Percentiles rank a stretch among this genome's conserved stretches.
These are phyloP conservation scores for Escarpia spicata DNA, from an alignment of 2,888 invertebrate species.

Conservation along the genomic window DNA sequence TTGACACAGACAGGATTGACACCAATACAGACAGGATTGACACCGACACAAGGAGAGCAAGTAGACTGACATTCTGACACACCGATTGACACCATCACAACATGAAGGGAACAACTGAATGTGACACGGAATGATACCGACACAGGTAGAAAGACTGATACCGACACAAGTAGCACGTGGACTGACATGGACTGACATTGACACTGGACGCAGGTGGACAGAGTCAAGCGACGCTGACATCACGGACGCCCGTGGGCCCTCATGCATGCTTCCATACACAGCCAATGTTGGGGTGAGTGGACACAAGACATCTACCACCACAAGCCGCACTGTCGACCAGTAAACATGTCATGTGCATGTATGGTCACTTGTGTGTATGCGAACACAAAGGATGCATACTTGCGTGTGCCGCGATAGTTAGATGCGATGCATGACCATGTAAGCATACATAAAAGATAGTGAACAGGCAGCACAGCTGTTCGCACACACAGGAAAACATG, in stretches of 20 bases:
- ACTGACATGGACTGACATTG: not conserved
- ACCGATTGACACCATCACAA: too few species aligned
- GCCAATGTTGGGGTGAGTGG: not conserved
- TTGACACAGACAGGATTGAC: too few species aligned
- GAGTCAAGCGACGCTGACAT: too few species aligned
- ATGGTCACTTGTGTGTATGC: slow-evolving; percentile 2
- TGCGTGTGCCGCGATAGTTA: not conserved
- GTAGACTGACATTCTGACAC: too few species aligned
- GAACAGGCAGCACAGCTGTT: not conserved
- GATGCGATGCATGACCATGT: not conserved
- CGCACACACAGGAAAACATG: not conserved
- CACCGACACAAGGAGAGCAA: too few species aligned
- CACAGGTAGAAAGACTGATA: not conserved
- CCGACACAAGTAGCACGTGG: not conserved
- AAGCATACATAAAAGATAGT: not conserved
- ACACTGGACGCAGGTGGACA: not conserved
- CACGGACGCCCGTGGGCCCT: not conserved
- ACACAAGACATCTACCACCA: not conserved
- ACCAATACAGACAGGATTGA: not conserved
- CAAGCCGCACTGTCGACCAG: not conserved
- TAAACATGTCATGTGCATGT: not conserved
- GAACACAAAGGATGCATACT: not conserved
- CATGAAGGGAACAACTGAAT: too few species aligned
- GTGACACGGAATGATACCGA: too few species aligned
- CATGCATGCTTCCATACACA: not conserved